A percentile compares a stretch with the other conserved stretches of the same genome.
phyloP scores from a whole-genome alignment of 1,140 invertebrate species.

The Hycleus cichorii region DNA sequence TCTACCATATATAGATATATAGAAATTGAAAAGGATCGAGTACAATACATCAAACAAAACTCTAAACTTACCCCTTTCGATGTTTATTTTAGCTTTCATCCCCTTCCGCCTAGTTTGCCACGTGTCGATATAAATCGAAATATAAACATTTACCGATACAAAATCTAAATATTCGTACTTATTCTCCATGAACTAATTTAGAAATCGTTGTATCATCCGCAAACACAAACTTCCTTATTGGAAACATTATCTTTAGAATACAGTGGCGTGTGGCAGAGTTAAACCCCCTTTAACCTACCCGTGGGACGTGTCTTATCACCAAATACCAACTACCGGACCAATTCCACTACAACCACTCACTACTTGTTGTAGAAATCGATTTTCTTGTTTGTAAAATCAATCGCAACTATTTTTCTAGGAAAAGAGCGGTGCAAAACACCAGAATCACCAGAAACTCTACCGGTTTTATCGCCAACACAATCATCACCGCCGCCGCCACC shows the following conservation, averaged over 20 bases:
- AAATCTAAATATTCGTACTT: not conserved
- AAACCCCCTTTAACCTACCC: conserved; percentile 19
- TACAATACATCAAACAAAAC: too few species aligned
- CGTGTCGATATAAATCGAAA: not conserved
- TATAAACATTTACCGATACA: conserved; percentile 4
- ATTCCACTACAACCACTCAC: too few species aligned
- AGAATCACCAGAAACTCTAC: conserved; percentile 45
- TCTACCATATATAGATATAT: too few species aligned
- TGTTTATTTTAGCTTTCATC: conserved; percentile 6
- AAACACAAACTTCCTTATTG: not conserved
- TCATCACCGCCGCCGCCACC: conserved; percentile 27
- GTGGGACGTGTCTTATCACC: conserved; percentile 21
- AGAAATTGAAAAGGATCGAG: too few species aligned
- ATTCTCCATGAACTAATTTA: not conserved
- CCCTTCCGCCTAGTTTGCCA: not conserved
- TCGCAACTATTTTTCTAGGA: not conserved
- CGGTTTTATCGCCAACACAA: conserved; percentile 42
- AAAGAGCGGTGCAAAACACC: conserved; percentile 43
- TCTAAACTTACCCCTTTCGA: not conserved
- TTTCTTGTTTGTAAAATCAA: too few species aligned
- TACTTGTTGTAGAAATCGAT: too few species aligned
- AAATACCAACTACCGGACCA: conserved; percentile 18
- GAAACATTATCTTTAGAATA: conserved; percentile 11
- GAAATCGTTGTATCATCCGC: not conserved
- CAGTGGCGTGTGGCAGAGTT: conserved; percentile 17